Evolutionary conservation across 2,113 vertebrate species (phyloP).

Genomic region (Cyphomyrus plagiostoma): DNA sequence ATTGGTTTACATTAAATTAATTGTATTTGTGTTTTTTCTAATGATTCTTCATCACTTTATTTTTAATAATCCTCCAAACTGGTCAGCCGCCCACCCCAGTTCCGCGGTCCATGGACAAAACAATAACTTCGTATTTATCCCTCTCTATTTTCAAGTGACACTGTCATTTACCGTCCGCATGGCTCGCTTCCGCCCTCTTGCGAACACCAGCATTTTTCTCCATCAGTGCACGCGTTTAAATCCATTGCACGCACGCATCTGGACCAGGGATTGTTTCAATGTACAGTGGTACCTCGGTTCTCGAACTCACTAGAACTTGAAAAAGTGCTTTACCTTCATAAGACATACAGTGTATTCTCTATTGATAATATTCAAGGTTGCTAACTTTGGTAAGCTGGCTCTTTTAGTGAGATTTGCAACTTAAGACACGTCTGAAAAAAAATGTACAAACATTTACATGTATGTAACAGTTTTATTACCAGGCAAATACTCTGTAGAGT

Average conservation of each 20-base stretch:
- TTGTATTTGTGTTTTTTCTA: background rate
- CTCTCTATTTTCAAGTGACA: background rate
- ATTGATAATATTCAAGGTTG: background rate
- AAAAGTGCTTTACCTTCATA: background rate
- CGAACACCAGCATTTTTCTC: background rate
- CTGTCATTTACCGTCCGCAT: background rate
- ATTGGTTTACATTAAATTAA: background rate
- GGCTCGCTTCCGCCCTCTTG: background rate
- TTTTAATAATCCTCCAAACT: background rate
- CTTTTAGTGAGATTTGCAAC: background rate
- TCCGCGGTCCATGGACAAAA: background rate
- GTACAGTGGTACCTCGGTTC: background rate
- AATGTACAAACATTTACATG: too few relatives aligned
- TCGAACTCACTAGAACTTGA: too few relatives aligned
- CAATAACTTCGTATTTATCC: background rate
- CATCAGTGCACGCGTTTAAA: background rate
- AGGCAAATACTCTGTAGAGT: too few relatives aligned
- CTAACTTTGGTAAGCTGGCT: background rate
- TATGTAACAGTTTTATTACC: too few relatives aligned
- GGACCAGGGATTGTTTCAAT: background rate
- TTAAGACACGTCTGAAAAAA: background rate
- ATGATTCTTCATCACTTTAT: background rate
- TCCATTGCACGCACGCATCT: background rate
- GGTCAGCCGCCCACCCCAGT: background rate
- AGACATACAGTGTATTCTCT: background rate